A percentile compares a stretch with the other conserved stretches of the same genome.
Conservation (phyloP, 2,113 vertebrate genomes). For the Tamias sibiricus region DNA sequence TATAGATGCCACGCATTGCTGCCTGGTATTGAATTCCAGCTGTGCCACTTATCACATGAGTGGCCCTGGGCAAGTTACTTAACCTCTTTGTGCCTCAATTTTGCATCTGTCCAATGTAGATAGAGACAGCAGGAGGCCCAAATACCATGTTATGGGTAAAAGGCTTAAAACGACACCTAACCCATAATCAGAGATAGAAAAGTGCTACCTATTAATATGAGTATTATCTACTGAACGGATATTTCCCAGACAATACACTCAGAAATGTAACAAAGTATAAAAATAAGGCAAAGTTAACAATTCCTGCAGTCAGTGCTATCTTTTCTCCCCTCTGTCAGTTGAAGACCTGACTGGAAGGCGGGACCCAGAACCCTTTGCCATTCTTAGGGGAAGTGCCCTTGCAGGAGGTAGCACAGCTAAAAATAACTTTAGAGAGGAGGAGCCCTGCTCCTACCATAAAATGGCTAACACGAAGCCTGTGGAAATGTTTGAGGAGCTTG, state of each 20-base stretch:
- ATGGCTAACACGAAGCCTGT: not conserved
- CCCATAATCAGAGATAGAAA: not conserved
- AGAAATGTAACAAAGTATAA: not conserved
- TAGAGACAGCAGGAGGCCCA: not conserved
- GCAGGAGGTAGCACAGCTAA: not conserved
- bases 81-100: not conserved
- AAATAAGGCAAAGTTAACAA: constrained; percentile 1
- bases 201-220: not conserved
- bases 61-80: not conserved
- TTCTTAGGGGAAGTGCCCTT: not conserved
- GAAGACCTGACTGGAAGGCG: not conserved
- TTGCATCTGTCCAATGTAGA: not conserved
- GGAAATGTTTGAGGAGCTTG: not conserved
- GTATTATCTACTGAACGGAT: not conserved
- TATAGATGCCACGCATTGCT: not conserved
- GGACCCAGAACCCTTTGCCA: not conserved
- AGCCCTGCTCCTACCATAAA: not conserved
- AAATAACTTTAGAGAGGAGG: not conserved
- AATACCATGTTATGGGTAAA: not conserved
- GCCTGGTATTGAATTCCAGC: not conserved
- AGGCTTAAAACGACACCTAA: not conserved
- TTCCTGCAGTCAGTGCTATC: not conserved
- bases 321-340: not conserved
- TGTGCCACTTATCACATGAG: not conserved
- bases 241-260: not conserved